Evolutionary conservation across 2,888 invertebrate genomes (phyloP), one percentile per base, ranked within the genome.

Genomic region (Cartodere bifasciata): DNA sequence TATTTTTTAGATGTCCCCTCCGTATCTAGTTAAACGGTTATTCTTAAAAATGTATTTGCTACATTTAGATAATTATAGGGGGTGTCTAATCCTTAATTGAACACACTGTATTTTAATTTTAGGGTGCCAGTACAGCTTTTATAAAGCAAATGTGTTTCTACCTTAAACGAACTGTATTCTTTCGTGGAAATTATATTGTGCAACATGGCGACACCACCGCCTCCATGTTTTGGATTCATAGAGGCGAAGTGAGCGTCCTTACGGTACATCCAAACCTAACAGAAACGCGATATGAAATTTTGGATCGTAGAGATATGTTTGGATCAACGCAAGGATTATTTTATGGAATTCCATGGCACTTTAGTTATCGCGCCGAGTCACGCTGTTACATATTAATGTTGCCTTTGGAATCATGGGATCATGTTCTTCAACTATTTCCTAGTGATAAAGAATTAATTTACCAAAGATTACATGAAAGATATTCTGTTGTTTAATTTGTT

Each of bases 321-420:
- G 69, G 70, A n/a, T 54, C 68, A 7, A 64, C 63, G 7, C 60
- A 69, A 62, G 69, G 70, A 3, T 45, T 70, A 3, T 67, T 62
- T 37, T 62, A 65, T 2, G 67, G 66, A 13, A 55, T 65, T 2
- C 54, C 62, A 0, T 69, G 69, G 45, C 63, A 65, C 38, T 69
- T 68, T 42, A 67, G 67, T 2, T 70, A 67, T 39, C 52, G 68
- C 36, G 68, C 68, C 1, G 53, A 63, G 14, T 65, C 67, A 1
- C 62, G 62, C 1, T 67, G 65, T 4, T 67, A 69, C 39, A 60
- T 68, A 6, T 63, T 69, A 0, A 61, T 62, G 38, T 49, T 70
- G 33, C 60, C 62, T 34, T 49, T 67, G 14, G 63, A 64, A 7
- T 56, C 64, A 41, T 68, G 68, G 69, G 64, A 67, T 34, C 63